Conservation (phyloP, 2,113 vertebrate species). For the Brevimyrus niger region DNA sequence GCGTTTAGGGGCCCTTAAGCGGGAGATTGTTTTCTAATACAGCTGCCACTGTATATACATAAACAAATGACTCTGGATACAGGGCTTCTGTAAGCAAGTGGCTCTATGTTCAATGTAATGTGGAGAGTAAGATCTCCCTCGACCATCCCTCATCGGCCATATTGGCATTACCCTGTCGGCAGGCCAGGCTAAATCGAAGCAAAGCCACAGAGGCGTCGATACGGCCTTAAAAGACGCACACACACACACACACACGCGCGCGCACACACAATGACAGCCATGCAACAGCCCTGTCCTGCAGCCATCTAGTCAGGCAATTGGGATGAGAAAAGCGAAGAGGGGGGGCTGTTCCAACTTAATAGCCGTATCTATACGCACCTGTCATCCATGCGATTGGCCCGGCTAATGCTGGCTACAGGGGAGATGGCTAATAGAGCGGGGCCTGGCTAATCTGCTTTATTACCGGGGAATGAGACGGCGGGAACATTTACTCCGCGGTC, state of each 20-base stretch:
- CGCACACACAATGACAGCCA: neutral
- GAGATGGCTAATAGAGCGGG: constrained; percentile 15
- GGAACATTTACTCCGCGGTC: constrained; percentile 23
- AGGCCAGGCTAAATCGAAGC: neutral
- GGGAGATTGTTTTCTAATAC: neutral
- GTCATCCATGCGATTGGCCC: constrained; percentile 10
- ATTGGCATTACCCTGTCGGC: neutral
- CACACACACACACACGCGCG: neutral
- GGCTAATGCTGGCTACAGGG: constrained; percentile 9
- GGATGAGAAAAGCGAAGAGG: neutral
- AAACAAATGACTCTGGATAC: neutral
- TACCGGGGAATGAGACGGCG: constrained; percentile 26
- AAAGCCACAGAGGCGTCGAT: neutral
- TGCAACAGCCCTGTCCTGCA: neutral
- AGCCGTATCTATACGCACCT: constrained; percentile 21
- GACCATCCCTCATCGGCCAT: neutral
- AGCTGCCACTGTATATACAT: neutral
- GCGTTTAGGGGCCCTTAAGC: neutral
- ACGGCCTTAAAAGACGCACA: neutral
- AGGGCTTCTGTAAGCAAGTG: neutral
- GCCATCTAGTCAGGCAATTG: neutral
- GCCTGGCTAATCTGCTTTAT: constrained; percentile 29
- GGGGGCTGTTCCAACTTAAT: constrained; percentile 11
- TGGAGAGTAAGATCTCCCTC: neutral
- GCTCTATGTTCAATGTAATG: neutral